These are phyloP conservation scores for Parochlus steinenii DNA, from an alignment of 2,888 invertebrate genomes.

Conservation along the genomic window DNA sequence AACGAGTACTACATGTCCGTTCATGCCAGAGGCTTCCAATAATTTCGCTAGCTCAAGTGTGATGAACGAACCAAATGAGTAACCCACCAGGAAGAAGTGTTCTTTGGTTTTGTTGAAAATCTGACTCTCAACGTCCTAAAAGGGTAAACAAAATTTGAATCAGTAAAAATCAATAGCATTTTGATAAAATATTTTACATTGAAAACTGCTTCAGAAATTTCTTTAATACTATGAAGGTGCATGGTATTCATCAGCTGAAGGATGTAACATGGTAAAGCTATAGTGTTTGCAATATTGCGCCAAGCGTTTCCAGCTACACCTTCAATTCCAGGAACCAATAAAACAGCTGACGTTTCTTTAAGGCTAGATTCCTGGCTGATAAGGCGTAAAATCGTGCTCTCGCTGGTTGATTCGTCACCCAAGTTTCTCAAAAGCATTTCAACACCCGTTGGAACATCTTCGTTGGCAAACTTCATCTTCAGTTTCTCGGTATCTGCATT, in stretches of 20 bases:
- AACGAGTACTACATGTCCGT: conserved; percentile 49
- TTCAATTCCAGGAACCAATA: conserved; percentile 51
- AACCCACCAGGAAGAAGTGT: conserved; percentile 62
- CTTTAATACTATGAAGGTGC: conserved; percentile 21
- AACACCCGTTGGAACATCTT: conserved; percentile 31
- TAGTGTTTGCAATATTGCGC: conserved; percentile 35
- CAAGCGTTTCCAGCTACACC: conserved; percentile 36
- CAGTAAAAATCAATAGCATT: neutral
- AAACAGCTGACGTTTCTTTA: conserved; percentile 21
- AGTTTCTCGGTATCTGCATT: conserved; percentile 24
- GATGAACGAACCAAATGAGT: conserved; percentile 73
- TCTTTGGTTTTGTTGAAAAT: conserved; percentile 35
- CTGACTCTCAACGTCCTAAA: conserved; percentile 40
- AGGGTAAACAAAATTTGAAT: neutral
- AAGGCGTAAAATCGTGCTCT: conserved; percentile 37
- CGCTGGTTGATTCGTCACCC: conserved; percentile 39
- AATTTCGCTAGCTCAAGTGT: conserved; percentile 58
- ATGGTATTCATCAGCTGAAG: conserved; percentile 7
- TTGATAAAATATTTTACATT: conserved; percentile 31
- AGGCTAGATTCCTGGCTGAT: conserved; percentile 29
- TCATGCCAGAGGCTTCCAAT: conserved; percentile 48
- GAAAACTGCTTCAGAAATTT: conserved; percentile 35
- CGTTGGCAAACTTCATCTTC: conserved; percentile 24
- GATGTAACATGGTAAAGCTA: conserved; percentile 29
- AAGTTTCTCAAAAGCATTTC: conserved; percentile 41